Evolutionary conservation across 2,888 invertebrate species (phyloP).

Genomic region (Xestia c-nigrum): DNA sequence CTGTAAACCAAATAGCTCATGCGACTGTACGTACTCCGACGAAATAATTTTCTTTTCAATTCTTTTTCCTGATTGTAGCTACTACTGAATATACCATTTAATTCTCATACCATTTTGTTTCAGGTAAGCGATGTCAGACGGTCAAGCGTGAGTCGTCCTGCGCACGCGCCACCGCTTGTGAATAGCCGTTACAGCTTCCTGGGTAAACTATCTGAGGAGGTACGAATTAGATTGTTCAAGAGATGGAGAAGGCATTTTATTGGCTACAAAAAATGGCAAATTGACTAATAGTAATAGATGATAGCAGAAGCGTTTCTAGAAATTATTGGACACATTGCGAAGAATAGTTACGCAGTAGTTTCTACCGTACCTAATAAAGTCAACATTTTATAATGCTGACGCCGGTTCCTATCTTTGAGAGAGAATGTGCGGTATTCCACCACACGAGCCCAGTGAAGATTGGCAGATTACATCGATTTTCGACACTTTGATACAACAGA

Average conservation of each 20-base stretch:
- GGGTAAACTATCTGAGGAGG: slow-evolving; percentile 10
- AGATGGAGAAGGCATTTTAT: neutral
- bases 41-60: neutral
- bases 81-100: slow-evolving; percentile 8
- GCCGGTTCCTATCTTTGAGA: neutral
- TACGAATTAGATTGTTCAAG: neutral
- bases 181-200: slow-evolving; percentile 31
- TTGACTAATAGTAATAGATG: no score
- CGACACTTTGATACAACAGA: neutral
- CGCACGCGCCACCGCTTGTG: slow-evolving; percentile 34
- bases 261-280: neutral
- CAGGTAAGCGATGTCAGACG: slow-evolving; percentile 50
- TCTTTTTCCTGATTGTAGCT: neutral
- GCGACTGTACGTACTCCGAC: neutral
- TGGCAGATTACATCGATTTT: neutral
- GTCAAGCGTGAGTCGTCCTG: slow-evolving; percentile 17
- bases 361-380: neutral
- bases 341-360: neutral
- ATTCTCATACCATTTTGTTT: slow-evolving; percentile 37
- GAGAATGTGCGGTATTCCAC: no score
- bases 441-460: neutral
- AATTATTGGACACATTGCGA: neutral
- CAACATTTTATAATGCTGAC: neutral
- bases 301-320: neutral
- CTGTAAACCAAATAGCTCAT: no score